Evolutionary conservation across 2,888 invertebrate species (phyloP).

Genomic region (Dasypolia templi): DNA sequence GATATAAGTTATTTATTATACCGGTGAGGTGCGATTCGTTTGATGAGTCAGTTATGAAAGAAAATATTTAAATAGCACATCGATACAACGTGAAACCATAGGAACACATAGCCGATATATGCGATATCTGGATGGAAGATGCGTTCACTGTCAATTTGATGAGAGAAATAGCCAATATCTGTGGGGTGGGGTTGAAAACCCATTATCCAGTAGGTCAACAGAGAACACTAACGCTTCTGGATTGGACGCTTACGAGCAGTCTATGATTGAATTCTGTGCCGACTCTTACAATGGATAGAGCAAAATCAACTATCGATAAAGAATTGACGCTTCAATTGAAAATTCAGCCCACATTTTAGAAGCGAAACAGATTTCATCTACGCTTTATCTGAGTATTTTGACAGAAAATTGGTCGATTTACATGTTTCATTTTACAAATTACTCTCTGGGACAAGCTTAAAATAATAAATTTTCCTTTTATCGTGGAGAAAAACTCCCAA

Average conservation of each 20-base stretch:
- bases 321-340: conserved; percentile 34
- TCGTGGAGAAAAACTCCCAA: conserved; percentile 8
- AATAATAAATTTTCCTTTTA: conserved; percentile 13
- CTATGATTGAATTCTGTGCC: conserved; percentile 64
- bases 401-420: not conserved
- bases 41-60: not conserved
- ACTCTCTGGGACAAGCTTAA: not conserved
- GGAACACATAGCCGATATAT: conserved; percentile 6
- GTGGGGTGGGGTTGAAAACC: conserved; percentile 52
- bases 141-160: conserved; percentile 42
- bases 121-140: conserved; percentile 7
- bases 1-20: conserved; percentile 23
- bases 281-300: conserved; percentile 45
- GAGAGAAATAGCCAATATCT: conserved; percentile 64
- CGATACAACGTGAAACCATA: conserved; percentile 1
- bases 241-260: conserved; percentile 50
- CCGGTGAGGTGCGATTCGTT: not conserved
- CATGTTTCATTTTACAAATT: not conserved
- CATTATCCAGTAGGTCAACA: conserved; percentile 66
- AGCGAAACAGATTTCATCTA: conserved; percentile 1
- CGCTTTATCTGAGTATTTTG: not conserved
- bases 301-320: conserved; percentile 44
- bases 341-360: conserved; percentile 16
- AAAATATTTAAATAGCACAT: conserved; percentile 3
- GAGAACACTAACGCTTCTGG: conserved; percentile 58